phyloP scores from a whole-genome alignment of 1,140 invertebrate genomes.

The Drosophila saltans region DNA sequence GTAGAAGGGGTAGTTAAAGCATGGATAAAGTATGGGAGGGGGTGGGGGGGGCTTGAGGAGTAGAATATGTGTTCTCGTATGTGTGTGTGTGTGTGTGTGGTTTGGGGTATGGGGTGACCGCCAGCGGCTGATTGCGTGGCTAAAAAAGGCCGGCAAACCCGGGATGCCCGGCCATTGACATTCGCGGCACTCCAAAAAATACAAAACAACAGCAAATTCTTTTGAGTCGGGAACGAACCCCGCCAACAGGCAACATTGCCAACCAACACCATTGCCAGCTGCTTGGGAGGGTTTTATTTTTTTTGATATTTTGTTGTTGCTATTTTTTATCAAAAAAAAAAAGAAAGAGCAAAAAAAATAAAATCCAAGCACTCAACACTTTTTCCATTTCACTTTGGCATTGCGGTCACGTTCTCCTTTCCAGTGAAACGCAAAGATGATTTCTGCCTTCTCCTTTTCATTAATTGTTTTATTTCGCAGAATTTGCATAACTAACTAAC shows the following conservation, averaged over 20 bases:
- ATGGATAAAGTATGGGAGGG: neutral
- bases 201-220: conserved; percentile 26
- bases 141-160: conserved; percentile 69
- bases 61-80: neutral
- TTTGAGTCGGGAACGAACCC: conserved; percentile 23
- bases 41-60: neutral
- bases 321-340: conserved; percentile 51
- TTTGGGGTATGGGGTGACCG: conserved; percentile 16
- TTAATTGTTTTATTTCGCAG: conserved; percentile 77
- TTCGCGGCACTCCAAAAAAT: conserved; percentile 56
- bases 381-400: conserved; percentile 56
- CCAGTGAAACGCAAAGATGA: conserved; percentile 49
- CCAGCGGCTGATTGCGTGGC: conserved; percentile 70
- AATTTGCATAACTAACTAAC: conserved; percentile 65
- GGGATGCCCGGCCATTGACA: conserved; percentile 64
- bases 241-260: neutral
- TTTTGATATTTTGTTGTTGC: conserved; percentile 8
- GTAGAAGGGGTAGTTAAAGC: neutral
- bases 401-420: conserved; percentile 76
- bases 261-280: conserved; percentile 2
- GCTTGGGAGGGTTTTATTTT: conserved; percentile 18
- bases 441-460: conserved; percentile 56
- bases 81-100: neutral
- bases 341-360: neutral
- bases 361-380: conserved; percentile 47